Base-by-base conservation (phyloP, 2,797 vertebrate genomes). In the Carcharodon carcharias region DNA sequence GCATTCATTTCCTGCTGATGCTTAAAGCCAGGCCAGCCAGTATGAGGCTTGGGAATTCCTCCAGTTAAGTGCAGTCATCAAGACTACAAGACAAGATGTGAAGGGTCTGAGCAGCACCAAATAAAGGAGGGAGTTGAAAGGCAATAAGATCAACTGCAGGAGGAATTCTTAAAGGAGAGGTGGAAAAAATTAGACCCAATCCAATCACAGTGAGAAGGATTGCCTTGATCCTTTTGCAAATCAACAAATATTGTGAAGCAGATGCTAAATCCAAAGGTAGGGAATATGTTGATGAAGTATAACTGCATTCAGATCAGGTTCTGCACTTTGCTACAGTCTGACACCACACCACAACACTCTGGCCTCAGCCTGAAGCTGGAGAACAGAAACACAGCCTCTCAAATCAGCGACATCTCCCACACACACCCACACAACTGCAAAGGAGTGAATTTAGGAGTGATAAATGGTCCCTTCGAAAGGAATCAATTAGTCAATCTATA, bases 401-500 rank as follows among this genome's bases (percentile, higher is more conserved):
- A 92, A 21, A 61, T 61, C 5, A n/a, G 58, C 63, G 31, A n/a
- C 14, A 92, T 63, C 31, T 63, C 56, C n/a, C 89, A 61, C 88
- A 56, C 26, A 61, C 58, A 92, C 58, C 58, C 89, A 92, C 89
- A 92, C 31, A 92, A 92, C 58, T 63, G 89, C 31, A n/a, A 92
- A 92, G 35, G 35, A 92, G 89, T 92, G 89, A 63, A 65, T 92
- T 92, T 92, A 63, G 58, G 35, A 63, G 35, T 63, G 89, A 92
- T 92, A 92, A 92, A 63, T 92, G 58, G 58, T 40, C n/a, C 58
- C 5, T 63, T 92, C 89, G 63, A 92, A 91, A 63, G 16, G 58
- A 92, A 92, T 91, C 58, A 63, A 91, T 91, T 91, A 61, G 88
- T 63, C 40, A 85, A 85, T 85, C 56, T 63, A 40, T n/a, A 92